These are phyloP conservation scores for Paedocypris micromegethes DNA, from an alignment of 2,797 vertebrate species.

Conservation along the genomic window DNA sequence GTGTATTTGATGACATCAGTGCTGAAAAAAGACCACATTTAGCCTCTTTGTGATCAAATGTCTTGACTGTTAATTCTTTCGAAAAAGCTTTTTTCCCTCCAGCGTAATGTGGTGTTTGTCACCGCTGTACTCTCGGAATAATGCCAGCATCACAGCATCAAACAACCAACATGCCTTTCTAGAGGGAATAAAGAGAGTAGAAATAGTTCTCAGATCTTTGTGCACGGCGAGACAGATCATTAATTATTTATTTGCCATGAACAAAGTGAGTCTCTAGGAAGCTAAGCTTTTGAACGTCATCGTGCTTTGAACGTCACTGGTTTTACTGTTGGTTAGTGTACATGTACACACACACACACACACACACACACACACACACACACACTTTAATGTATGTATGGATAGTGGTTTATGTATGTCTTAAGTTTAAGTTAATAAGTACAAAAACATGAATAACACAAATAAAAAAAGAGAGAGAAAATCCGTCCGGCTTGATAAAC, in stretches of 20 bases:
- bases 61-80: constrained; percentile 19
- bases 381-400: no score
- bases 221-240: background rate
- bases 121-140: constrained; percentile 10
- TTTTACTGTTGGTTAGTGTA: background rate
- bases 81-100: constrained; percentile 1
- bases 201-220: constrained; percentile 12
- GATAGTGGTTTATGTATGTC: no score
- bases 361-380: no score
- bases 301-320: background rate
- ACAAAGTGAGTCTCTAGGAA: background rate
- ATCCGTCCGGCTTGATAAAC: no score
- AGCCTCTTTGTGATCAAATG: constrained; percentile 4
- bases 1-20: constrained; percentile 21
- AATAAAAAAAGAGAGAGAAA: no score
- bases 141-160: constrained; percentile 1
- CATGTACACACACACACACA: no score
- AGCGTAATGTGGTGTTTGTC: constrained; percentile 2
- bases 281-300: background rate
- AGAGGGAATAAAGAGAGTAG: background rate
- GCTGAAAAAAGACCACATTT: background rate
- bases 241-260: constrained; percentile 11
- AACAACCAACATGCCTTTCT: constrained; percentile 8
- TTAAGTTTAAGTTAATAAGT: no score
- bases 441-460: no score